phyloP scores from a whole-genome alignment of 1,140 invertebrate genomes.

The Thaumetopoea pityocampa region DNA sequence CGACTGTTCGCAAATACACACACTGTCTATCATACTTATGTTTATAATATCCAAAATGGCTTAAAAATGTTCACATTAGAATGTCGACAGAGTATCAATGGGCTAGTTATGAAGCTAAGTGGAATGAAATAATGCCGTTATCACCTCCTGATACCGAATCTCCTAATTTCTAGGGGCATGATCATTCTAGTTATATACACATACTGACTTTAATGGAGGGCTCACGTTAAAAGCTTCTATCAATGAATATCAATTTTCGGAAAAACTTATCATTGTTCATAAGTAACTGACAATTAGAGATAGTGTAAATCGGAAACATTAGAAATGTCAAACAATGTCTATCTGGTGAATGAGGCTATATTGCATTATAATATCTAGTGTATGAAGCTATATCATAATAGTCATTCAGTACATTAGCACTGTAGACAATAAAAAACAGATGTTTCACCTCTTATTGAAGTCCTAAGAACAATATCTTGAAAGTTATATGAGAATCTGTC shows the following conservation, averaged over 20 bases:
- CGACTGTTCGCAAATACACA: constrained; percentile 58
- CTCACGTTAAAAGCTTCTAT: constrained; percentile 36
- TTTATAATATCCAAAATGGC: constrained; percentile 62
- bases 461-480: constrained; percentile 31
- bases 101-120: constrained; percentile 57
- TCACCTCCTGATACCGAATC: constrained; percentile 57
- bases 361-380: constrained; percentile 29
- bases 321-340: constrained; percentile 54
- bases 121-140: constrained; percentile 58
- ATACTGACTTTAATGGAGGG: constrained; percentile 53
- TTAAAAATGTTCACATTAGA: constrained; percentile 70
- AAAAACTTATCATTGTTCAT: constrained; percentile 10
- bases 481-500: constrained; percentile 30
- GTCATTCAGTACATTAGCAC: constrained; percentile 4
- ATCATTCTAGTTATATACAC: constrained; percentile 67
- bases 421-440: constrained; percentile 16
- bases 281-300: constrained; percentile 10
- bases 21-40: constrained; percentile 54
- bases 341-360: constrained; percentile 39
- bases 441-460: constrained; percentile 22
- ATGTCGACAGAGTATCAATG: constrained; percentile 46
- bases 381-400: constrained; percentile 22
- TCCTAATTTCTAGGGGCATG: constrained; percentile 58
- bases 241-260: constrained; percentile 12
- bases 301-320: constrained; percentile 8